Base-by-base conservation (phyloP, 2,888 invertebrate genomes). In the Caenorhabditis angaria region DNA sequence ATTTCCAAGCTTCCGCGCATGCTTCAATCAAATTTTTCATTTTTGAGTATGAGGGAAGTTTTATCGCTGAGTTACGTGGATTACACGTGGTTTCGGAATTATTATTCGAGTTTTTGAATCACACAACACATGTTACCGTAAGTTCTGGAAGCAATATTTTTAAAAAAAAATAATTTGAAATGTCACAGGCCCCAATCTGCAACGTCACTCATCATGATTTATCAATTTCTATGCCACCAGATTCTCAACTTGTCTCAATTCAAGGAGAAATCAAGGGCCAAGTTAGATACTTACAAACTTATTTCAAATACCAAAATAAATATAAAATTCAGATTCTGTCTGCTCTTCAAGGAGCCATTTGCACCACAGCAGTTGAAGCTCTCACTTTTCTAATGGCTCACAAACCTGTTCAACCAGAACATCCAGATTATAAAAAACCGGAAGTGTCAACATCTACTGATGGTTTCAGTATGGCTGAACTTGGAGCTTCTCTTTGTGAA, bases 351-450 rank as follows among this genome's bases (percentile, higher is more conserved):
- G 60, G 62, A n/a, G 73, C 76, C 10, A 70, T 82, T 28, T 82
- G 82, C 63, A 68, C 60, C 3, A 77, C 72, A 8, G 69, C 78
- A 1, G 73, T 82, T 10, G 68, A 82, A n/a, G 75, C 82, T 0
- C 55, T 82, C 22, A 70, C 64, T 0, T 74, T 69, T 24, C 47
- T 74, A 12, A 65, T 73, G 72, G 61, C 65, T 24, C 72, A 73
- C 32, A 73, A 73, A 24, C 72, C 72, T 20, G 57, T 65, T 20
- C 58, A 62, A 41, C 72, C 72, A 0, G 72, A 73, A 25, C 55
- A 51, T 25, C 65, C 64, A 4, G 8, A 24, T 4, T 73, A 65
- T 22, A 29, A 65, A 55, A 65, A 51, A 22, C 68, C 72, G 2
- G 28, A 48, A n/a, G n/a, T n/a, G 12, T 22, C 54, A 12, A 32